Evolutionary conservation across 2,888 invertebrate genomes (phyloP).

Genomic region (Caenorhabditis angaria): DNA sequence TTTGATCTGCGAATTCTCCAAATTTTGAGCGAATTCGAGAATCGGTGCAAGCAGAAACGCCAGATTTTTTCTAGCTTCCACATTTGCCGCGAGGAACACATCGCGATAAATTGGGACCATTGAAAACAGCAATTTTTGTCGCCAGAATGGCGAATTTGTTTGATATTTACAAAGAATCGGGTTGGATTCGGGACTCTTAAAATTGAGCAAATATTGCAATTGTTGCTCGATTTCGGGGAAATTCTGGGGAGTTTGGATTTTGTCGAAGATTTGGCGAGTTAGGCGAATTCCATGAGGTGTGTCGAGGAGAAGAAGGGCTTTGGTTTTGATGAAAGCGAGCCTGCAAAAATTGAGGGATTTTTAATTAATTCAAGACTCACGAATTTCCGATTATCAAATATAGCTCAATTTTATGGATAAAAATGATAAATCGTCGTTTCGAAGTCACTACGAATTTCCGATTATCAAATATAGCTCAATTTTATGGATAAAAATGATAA

Average conservation of each 20-base stretch:
- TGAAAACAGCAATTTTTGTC: slow-evolving; percentile 29
- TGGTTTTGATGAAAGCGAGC: neutral
- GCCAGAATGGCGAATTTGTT: slow-evolving; percentile 27
- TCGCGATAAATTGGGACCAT: slow-evolving; percentile 24
- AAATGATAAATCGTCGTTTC: no score
- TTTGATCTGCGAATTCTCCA: slow-evolving; percentile 18
- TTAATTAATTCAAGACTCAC: neutral
- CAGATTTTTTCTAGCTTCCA: slow-evolving; percentile 7
- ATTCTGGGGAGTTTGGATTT: neutral
- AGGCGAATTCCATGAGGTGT: neutral
- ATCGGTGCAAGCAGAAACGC: slow-evolving; percentile 23
- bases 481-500: no score
- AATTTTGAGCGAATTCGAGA: slow-evolving; percentile 20
- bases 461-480: no score
- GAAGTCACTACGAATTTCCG: no score
- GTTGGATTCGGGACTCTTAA: slow-evolving; percentile 12
- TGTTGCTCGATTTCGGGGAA: neutral
- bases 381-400: neutral
- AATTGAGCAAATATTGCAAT: slow-evolving; percentile 24
- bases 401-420: no score
- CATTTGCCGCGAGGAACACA: slow-evolving; percentile 9
- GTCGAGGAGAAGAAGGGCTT: slow-evolving; percentile 1
- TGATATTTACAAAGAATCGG: slow-evolving; percentile 26
- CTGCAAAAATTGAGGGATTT: slow-evolving; percentile 1
- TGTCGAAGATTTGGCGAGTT: neutral